These are phyloP conservation scores for Triops cancriformis DNA, from an alignment of 1,140 invertebrate genomes.

Conservation along the genomic window DNA sequence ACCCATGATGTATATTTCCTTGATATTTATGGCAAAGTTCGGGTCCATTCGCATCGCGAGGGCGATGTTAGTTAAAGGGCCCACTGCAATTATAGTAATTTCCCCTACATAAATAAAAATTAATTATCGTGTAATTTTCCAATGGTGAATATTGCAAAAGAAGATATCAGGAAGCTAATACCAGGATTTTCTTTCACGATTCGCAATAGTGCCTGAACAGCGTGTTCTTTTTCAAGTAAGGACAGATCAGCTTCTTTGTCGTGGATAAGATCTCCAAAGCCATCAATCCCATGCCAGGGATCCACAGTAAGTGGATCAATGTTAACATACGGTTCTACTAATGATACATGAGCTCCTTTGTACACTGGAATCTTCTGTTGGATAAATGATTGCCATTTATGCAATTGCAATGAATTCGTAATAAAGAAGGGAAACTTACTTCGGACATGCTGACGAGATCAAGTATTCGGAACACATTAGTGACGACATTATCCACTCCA, in stretches of 20 bases:
- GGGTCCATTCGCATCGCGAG: slow-evolving; percentile 48
- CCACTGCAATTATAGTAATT: slow-evolving; percentile 46
- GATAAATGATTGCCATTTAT: no score
- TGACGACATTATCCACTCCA: slow-evolving; percentile 35
- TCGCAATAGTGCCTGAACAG: slow-evolving; percentile 36
- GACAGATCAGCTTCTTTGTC: slow-evolving; percentile 25
- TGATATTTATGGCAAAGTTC: slow-evolving; percentile 44
- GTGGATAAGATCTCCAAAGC: slow-evolving; percentile 34
- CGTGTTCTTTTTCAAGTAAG: slow-evolving; percentile 31
- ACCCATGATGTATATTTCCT: slow-evolving; percentile 51
- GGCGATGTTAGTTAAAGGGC: slow-evolving; percentile 55
- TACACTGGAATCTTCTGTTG: slow-evolving; percentile 49
- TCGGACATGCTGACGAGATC: no score
- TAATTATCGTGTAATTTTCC: slow-evolving; percentile 16
- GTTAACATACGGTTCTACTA: slow-evolving; percentile 41
- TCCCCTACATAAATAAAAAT: slow-evolving; percentile 33
- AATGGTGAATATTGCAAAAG: slow-evolving; percentile 16
- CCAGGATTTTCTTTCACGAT: slow-evolving; percentile 40
- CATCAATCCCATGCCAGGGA: slow-evolving; percentile 35
- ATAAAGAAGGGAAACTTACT: no score
- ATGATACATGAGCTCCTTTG: slow-evolving; percentile 46
- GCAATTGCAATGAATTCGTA: no score
- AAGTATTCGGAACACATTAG: no score
- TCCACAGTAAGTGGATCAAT: not conserved
- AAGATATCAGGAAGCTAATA: slow-evolving; percentile 28